Conservation (phyloP, 2,797 vertebrate genomes). For the Taenioides sp. region DNA sequence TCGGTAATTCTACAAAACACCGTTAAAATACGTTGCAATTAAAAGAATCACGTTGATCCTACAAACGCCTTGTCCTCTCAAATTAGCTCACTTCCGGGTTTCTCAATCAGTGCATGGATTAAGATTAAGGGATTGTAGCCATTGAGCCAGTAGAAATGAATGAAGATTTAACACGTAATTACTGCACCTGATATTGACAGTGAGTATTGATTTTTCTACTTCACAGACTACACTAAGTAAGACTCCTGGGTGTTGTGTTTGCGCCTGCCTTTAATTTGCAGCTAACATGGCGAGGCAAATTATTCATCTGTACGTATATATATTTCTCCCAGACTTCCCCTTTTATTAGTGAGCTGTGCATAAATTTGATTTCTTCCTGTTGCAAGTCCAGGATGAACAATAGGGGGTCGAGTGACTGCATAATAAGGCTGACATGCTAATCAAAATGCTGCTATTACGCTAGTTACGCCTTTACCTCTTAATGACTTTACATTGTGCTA, state of each 20-base stretch:
- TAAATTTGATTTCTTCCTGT: slow-evolving; percentile 30
- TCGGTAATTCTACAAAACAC: slow-evolving; percentile 21
- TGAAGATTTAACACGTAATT: slow-evolving; percentile 95
- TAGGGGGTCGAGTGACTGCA: slow-evolving; percentile 44
- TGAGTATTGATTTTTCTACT: slow-evolving; percentile 88
- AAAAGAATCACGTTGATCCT: slow-evolving; percentile 96
- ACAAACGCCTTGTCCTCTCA: slow-evolving; percentile 91
- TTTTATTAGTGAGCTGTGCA: slow-evolving; percentile 18
- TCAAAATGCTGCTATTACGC: slow-evolving; percentile 48
- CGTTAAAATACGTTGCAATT: slow-evolving; percentile 89
- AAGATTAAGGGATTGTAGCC: slow-evolving; percentile 99
- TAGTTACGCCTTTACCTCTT: slow-evolving; percentile 32
- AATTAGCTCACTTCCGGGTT: slow-evolving; percentile 93
- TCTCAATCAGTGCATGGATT: slow-evolving; percentile 89
- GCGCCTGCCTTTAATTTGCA: slow-evolving; percentile 5
- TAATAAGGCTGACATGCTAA: slow-evolving; percentile 45
- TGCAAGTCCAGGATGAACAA: slow-evolving; percentile 31
- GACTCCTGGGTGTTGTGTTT: slow-evolving; percentile 63
- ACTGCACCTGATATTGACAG: slow-evolving; percentile 94
- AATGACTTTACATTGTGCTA: slow-evolving; percentile 29
- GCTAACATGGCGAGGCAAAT: slow-evolving; percentile 9
- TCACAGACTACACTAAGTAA: slow-evolving; percentile 81
- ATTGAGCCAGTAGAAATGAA: slow-evolving; percentile 93
- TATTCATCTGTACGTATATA: slow-evolving; percentile 16
- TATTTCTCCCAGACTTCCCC: slow-evolving; percentile 16